phyloP scores from a whole-genome alignment of 2,797 vertebrate genomes.

The Ambastaia sidthimunki region DNA sequence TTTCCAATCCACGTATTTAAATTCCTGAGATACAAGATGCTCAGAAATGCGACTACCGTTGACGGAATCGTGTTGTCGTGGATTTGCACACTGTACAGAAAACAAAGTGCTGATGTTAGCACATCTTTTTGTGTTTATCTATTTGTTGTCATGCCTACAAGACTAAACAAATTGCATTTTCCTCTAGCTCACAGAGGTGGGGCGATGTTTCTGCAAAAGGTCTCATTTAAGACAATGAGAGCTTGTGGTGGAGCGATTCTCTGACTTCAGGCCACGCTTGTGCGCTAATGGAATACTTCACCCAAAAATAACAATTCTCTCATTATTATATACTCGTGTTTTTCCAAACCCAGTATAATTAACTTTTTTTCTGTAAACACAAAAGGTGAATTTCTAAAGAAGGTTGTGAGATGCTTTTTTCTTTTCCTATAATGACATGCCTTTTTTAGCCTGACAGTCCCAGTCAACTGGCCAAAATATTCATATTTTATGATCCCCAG shows the following conservation, averaged over 20 bases:
- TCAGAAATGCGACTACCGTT: background rate
- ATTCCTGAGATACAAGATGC: conserved; percentile 5
- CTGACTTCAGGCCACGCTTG: conserved; percentile 20
- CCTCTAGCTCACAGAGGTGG: background rate
- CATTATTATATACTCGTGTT: background rate
- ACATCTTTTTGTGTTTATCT: conserved; percentile 5
- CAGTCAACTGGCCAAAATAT: too few species aligned
- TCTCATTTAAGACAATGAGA: background rate
- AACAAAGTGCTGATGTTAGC: background rate
- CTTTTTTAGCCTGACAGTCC: too few species aligned
- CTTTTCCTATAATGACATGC: conserved; percentile 23
- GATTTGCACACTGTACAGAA: background rate
- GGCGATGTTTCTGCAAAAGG: background rate
- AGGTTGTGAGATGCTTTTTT: conserved; percentile 10
- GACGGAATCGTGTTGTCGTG: background rate
- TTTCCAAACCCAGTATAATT: background rate
- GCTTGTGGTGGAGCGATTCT: background rate
- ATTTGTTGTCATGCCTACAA: background rate
- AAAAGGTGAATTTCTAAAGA: background rate
- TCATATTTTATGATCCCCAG: too few species aligned
- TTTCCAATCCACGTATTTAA: background rate
- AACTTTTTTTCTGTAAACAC: conserved; percentile 15
- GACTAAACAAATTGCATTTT: conserved; percentile 7
- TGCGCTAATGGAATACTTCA: conserved; percentile 7
- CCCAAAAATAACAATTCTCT: background rate